A percentile compares a stretch with the other conserved stretches of the same genome.
These are phyloP conservation scores for Apodemia hepburni DNA, from an alignment of 2,888 invertebrate genomes.

Conservation along the genomic window DNA sequence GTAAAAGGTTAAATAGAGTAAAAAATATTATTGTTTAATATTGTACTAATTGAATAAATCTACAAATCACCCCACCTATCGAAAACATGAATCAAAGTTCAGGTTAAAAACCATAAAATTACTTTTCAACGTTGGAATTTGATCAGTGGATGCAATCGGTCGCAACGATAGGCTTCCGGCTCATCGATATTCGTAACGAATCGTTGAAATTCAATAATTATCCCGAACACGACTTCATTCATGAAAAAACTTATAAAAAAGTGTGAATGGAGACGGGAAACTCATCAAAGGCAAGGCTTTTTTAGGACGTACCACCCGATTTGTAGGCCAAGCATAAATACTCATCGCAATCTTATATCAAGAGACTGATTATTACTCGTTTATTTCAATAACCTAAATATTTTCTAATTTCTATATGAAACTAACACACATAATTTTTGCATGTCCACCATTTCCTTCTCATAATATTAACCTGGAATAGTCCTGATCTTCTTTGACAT, in stretches of 20 bases:
- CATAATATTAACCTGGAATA: no score
- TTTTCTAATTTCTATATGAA: no score
- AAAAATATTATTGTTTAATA: no score
- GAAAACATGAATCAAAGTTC: conserved; percentile 45
- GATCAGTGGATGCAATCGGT: conserved; percentile 68
- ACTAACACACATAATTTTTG: no score
- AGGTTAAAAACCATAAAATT: conserved; percentile 76
- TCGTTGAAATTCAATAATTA: conserved; percentile 79
- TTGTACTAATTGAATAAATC: not conserved
- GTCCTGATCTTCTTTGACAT: no score
- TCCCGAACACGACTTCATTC: conserved; percentile 79
- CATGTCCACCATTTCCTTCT: no score
- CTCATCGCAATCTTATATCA: not conserved
- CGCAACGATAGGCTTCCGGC: conserved; percentile 74
- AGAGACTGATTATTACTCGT: not conserved
- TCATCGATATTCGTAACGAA: conserved; percentile 79
- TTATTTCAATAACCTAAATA: not conserved
- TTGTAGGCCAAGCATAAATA: not conserved
- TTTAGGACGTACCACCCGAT: not conserved
- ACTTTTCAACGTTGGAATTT: conserved; percentile 68
- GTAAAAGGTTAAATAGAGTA: no score
- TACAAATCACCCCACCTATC: conserved; percentile 27
- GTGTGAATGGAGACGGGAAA: conserved; percentile 77
- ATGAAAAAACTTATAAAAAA: conserved; percentile 73
- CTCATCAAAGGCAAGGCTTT: conserved; percentile 42